These are phyloP conservation scores for Hetaerina titia DNA, from an alignment of 2,888 invertebrate genomes.

Conservation along the genomic window DNA sequence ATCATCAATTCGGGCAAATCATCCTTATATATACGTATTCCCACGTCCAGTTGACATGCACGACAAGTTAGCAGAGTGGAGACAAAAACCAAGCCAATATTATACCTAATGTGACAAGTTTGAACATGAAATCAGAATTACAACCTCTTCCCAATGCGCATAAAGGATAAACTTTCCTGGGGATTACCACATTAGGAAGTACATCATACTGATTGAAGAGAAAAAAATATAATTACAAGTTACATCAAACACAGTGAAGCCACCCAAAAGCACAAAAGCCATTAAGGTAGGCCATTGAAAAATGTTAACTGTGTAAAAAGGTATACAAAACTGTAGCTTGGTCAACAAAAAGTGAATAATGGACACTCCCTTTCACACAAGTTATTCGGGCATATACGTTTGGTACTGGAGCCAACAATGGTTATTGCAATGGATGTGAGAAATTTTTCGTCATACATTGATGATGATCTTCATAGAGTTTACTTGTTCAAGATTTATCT, in stretches of 20 bases:
- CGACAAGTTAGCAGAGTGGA: slow-evolving; percentile 14
- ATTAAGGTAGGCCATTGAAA: slow-evolving; percentile 51
- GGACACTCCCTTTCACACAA: slow-evolving; percentile 33
- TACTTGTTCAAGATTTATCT: neutral
- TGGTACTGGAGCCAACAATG: slow-evolving; percentile 58
- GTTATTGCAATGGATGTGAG: slow-evolving; percentile 60
- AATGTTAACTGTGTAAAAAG: slow-evolving; percentile 43
- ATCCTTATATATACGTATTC: neutral
- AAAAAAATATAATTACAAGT: slow-evolving; percentile 49
- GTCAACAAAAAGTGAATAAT: slow-evolving; percentile 22
- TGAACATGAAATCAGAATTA: neutral
- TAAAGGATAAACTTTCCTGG: neutral
- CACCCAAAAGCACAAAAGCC: slow-evolving; percentile 44
- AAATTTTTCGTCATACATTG: slow-evolving; percentile 25
- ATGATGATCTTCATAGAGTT: neutral
- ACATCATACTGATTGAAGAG: slow-evolving; percentile 20
- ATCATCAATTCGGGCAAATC: slow-evolving; percentile 10
- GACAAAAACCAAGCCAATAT: slow-evolving; percentile 56
- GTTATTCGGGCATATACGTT: slow-evolving; percentile 31
- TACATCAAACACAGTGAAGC: slow-evolving; percentile 45
- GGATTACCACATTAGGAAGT: neutral
- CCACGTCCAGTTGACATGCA: slow-evolving; percentile 30
- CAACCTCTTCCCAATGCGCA: neutral
- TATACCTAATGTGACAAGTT: slow-evolving; percentile 26
- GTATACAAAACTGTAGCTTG: slow-evolving; percentile 62